phyloP scores from a whole-genome alignment of 2,113 vertebrate species.

The Origma solitaria region DNA sequence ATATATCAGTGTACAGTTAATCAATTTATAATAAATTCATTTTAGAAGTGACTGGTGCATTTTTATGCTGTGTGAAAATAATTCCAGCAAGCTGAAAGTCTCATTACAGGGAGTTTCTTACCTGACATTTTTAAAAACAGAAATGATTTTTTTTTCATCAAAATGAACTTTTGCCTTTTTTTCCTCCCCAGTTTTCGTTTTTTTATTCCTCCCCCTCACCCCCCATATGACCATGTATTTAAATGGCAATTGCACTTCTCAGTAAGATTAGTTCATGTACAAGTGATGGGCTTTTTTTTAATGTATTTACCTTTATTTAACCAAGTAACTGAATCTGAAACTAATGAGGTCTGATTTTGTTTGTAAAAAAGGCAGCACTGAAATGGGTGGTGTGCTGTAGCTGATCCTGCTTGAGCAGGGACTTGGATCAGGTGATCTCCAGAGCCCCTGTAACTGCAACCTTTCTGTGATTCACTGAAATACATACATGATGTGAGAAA shows the following conservation, averaged over 20 bases:
- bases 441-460: background rate
- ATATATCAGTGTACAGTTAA: background rate
- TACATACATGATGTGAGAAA: background rate
- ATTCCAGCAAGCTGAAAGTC: background rate
- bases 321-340: background rate
- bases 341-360: background rate
- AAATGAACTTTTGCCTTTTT: background rate
- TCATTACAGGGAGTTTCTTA: background rate
- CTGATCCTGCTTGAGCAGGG: background rate
- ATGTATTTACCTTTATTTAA: background rate
- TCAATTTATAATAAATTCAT: background rate
- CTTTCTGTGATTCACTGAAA: background rate
- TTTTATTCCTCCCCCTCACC: background rate
- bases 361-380: background rate
- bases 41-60: background rate
- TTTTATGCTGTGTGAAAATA: background rate
- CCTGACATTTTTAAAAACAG: background rate
- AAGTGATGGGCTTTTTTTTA: background rate
- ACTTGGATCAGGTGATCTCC: background rate
- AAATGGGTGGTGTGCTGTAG: background rate
- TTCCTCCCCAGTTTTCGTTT: accelerated
- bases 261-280: background rate
- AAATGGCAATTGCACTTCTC: background rate
- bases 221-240: background rate
- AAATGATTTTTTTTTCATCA: background rate